Evolutionary conservation across 64 coral and sea anemone species (phyloP).

Genomic region (Montipora capricornis): DNA sequence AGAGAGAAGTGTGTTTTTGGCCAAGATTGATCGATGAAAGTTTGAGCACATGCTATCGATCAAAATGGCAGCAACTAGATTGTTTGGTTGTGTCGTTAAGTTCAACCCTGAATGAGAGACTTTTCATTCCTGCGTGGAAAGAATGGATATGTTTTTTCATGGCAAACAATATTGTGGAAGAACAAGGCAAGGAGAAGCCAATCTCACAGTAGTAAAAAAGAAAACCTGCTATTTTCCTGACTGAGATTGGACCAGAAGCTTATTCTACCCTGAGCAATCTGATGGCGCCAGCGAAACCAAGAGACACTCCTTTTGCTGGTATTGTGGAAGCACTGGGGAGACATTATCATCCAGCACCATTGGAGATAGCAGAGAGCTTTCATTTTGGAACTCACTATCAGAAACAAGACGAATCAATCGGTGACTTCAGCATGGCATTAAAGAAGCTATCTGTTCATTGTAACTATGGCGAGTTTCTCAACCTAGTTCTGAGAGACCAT

Average conservation of each 20-base stretch:
- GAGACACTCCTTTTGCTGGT: neutral
- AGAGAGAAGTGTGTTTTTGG: too few relatives aligned
- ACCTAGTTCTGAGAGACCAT: conserved; percentile 38
- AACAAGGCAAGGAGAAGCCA: neutral
- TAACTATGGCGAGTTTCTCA: conserved; percentile 58
- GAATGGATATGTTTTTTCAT: conserved; percentile 60
- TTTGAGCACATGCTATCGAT: too few relatives aligned
- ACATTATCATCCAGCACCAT: conserved; percentile 48
- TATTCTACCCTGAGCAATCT: conserved; percentile 57
- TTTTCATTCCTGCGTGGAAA: conserved; percentile 53
- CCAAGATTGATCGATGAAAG: too few relatives aligned
- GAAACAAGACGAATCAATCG: conserved; percentile 38
- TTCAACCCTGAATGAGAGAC: conserved; percentile 5
- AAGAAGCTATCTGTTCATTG: conserved; percentile 59
- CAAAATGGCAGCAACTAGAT: too few relatives aligned
- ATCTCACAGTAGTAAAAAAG: too few relatives aligned
- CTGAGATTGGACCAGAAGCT: conserved; percentile 55
- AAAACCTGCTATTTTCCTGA: conserved; percentile 2
- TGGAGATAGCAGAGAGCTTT: conserved; percentile 62
- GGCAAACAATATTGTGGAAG: conserved; percentile 36
- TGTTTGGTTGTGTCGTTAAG: neutral
- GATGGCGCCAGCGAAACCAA: conserved; percentile 4
- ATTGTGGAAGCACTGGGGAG: conserved; percentile 24
- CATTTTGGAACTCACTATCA: conserved; percentile 65
- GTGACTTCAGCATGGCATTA: conserved; percentile 7